phyloP scores from a whole-genome alignment of 1,140 invertebrate genomes.

The Drosophila leontia region DNA sequence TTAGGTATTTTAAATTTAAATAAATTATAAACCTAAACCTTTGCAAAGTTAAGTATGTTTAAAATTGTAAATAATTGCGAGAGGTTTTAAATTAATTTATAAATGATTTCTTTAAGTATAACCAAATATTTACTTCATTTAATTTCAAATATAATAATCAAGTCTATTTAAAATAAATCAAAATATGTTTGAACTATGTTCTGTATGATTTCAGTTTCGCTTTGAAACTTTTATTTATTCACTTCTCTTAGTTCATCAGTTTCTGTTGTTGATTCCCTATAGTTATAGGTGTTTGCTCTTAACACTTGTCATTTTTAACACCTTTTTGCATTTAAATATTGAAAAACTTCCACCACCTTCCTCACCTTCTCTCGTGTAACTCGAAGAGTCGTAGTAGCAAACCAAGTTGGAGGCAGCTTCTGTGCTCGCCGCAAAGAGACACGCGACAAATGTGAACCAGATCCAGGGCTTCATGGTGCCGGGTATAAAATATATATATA shows the following conservation, averaged over 20 bases:
- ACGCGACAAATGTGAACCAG: conserved; percentile 53
- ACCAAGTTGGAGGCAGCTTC: conserved; percentile 86
- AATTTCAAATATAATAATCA: rapidly evolving
- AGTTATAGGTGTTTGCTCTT: neutral
- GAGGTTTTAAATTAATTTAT: neutral
- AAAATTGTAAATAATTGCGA: neutral
- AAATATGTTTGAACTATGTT: neutral
- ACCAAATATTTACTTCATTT: too few relatives aligned
- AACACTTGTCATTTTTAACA: neutral
- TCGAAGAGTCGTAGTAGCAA: conserved; percentile 90
- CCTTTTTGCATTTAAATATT: neutral
- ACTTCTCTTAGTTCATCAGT: too few relatives aligned
- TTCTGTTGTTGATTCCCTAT: neutral
- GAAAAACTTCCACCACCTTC: neutral
- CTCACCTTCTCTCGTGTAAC: conserved; percentile 89
- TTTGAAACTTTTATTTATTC: neutral
- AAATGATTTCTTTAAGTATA: neutral
- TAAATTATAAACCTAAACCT: neutral
- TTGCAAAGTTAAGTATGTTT: neutral
- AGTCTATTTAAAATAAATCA: neutral
- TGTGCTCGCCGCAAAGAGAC: conserved; percentile 45
- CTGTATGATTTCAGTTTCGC: neutral
- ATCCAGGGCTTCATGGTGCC: conserved; percentile 65
- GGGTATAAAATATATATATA: neutral
- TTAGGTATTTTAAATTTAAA: neutral